phyloP scores from a whole-genome alignment of 2,113 vertebrate genomes.

The Empidonax traillii region DNA sequence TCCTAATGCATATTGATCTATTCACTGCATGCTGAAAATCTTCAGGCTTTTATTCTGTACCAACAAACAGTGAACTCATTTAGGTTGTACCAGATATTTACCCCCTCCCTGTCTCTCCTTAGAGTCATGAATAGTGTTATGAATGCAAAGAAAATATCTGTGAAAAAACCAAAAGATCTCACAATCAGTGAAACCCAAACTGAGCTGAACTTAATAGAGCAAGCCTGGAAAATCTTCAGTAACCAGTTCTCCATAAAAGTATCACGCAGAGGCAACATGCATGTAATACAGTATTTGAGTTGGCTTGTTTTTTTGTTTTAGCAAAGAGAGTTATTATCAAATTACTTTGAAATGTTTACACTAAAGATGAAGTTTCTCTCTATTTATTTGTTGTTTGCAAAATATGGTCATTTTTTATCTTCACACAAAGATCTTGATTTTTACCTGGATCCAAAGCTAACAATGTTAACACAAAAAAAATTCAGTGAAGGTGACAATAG shows the following conservation, averaged over 20 bases:
- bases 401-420: constrained; percentile 44
- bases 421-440: constrained; percentile 21
- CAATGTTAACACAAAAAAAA: constrained; percentile 7
- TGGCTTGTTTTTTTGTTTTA: neutral
- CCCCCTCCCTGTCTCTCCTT: neutral
- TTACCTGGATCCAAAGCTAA: neutral
- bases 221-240: constrained; percentile 12
- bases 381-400: constrained; percentile 29
- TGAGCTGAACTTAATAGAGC: constrained; percentile 29
- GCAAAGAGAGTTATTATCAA: constrained; percentile 44
- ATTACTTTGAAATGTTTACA: constrained; percentile 37
- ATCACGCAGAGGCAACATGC: neutral
- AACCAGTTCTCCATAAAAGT: neutral
- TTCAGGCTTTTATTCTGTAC: neutral
- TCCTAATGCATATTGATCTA: neutral
- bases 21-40: neutral
- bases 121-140: neutral
- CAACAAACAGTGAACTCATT: neutral
- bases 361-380: constrained; percentile 16
- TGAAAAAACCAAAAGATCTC: constrained; percentile 15
- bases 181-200: constrained; percentile 20
- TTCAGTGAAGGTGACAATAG: constrained; percentile 6
- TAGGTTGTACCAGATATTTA: neutral
- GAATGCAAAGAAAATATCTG: constrained; percentile 26
- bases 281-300: neutral